These are phyloP conservation scores for Arvicanthis niloticus DNA, from an alignment of 2,113 vertebrate genomes.

Conservation along the genomic window DNA sequence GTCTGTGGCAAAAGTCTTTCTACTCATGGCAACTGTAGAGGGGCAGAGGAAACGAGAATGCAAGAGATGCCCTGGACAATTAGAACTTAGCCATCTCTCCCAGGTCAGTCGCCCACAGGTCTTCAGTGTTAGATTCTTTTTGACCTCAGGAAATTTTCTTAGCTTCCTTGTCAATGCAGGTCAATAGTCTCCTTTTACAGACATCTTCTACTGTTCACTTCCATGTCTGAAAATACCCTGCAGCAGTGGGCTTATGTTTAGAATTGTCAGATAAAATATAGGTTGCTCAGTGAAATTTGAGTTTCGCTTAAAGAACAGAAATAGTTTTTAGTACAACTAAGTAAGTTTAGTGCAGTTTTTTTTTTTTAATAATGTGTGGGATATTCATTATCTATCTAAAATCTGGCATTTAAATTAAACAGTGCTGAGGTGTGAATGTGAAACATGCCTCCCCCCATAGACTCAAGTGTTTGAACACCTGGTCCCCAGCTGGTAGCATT, in stretches of 20 bases:
- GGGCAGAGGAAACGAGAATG: neutral
- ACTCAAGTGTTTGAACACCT: neutral
- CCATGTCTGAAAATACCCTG: neutral
- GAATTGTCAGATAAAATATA: neutral
- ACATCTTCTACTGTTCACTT: too few species aligned
- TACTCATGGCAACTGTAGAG: neutral
- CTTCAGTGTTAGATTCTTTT: neutral
- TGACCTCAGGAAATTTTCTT: neutral
- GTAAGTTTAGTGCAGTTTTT: neutral
- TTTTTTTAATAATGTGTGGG: neutral
- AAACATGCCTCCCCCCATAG: too few species aligned
- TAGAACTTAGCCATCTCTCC: neutral
- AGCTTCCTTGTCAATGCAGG: neutral
- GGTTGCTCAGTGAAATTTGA: neutral
- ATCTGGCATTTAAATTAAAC: constrained; percentile 22
- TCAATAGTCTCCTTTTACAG: neutral
- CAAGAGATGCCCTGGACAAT: neutral
- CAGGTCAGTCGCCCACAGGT: neutral
- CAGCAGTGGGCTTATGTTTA: neutral
- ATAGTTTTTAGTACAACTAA: neutral
- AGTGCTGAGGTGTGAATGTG: neutral
- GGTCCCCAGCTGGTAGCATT: neutral
- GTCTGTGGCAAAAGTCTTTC: neutral
- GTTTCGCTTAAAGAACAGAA: neutral
- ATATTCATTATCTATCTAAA: neutral